Evolutionary conservation across 2,888 invertebrate genomes (phyloP).

Genomic region (Rhodophaea formosa): DNA sequence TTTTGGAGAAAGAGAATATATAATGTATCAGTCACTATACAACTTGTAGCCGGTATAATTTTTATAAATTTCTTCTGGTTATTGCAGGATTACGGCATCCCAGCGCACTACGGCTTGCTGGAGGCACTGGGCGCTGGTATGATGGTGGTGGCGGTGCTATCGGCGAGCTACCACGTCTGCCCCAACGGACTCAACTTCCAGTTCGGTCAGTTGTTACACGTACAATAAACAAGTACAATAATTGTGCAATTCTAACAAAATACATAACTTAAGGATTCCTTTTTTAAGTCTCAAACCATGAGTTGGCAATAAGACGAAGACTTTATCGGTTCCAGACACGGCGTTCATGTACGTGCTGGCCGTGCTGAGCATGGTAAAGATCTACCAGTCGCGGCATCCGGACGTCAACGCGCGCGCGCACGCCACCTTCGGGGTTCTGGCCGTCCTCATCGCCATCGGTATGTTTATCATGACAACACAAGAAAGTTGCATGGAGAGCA

Average conservation of each 20-base stretch:
- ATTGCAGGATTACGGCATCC: constrained; percentile 85
- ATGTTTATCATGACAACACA: no score
- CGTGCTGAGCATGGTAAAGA: constrained; percentile 92
- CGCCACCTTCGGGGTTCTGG: constrained; percentile 88
- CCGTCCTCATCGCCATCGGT: constrained; percentile 87
- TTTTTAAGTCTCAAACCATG: no score
- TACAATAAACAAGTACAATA: no score
- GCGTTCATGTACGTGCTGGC: constrained; percentile 96
- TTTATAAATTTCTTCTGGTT: no score
- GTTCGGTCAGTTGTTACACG: constrained; percentile 90
- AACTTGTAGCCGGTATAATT: no score
- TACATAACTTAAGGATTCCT: no score
- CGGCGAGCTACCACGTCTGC: constrained; percentile 94
- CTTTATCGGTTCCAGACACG: constrained; percentile 83
- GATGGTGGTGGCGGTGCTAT: constrained; percentile 93
- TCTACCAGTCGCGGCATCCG: constrained; percentile 94
- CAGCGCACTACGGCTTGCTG: constrained; percentile 91
- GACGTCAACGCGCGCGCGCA: constrained; percentile 94
- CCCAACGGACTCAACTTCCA: constrained; percentile 94
- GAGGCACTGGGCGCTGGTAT: constrained; percentile 92
- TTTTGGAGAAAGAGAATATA: no score
- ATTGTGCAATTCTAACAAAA: no score
- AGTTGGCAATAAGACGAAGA: neutral
- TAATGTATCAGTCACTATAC: no score
- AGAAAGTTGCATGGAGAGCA: no score